These are phyloP conservation scores for Drosophila micromelanica DNA, from an alignment of 1,140 invertebrate species.

Conservation along the genomic window DNA sequence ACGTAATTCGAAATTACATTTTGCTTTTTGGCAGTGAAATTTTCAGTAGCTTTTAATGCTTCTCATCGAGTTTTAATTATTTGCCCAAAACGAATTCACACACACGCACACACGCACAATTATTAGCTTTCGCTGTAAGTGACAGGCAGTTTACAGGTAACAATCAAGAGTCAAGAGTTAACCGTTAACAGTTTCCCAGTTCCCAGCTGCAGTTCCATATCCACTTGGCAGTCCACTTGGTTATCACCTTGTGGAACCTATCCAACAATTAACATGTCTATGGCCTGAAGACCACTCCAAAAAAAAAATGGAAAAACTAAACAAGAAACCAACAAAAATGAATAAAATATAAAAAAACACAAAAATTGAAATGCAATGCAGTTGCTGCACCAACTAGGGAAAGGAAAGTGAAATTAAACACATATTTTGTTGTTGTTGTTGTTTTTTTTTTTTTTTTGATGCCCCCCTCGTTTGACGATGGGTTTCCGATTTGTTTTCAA, in stretches of 20 bases:
- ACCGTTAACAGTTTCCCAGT: conserved; percentile 18
- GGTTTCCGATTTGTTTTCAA: conserved; percentile 73
- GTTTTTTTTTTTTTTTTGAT: background rate
- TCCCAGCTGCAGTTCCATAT: conserved; percentile 31
- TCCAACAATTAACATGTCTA: conserved; percentile 63
- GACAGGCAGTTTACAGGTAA: background rate
- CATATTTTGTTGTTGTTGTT: background rate
- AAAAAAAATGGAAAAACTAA: conserved; percentile 43
- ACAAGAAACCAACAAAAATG: conserved; percentile 38
- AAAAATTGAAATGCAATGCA: conserved; percentile 52
- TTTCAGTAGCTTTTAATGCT: conserved; percentile 31
- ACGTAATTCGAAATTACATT: conserved; percentile 69
- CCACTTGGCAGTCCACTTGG: conserved; percentile 30
- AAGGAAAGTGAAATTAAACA: conserved; percentile 78
- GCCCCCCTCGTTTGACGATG: conserved; percentile 3
- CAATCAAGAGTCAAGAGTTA: background rate
- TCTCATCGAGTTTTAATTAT: conserved; percentile 49
- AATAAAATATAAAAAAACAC: conserved; percentile 1
- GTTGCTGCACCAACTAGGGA: conserved; percentile 58
- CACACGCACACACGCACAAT: conserved; percentile 7
- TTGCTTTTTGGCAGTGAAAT: conserved; percentile 70
- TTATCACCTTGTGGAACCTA: conserved; percentile 50
- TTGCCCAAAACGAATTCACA: conserved; percentile 23
- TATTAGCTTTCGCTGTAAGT: conserved; percentile 41
- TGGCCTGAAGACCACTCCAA: conserved; percentile 58